These are phyloP conservation scores for Zosterops lateralis DNA, from an alignment of 2,113 vertebrate species.

Conservation along the genomic window DNA sequence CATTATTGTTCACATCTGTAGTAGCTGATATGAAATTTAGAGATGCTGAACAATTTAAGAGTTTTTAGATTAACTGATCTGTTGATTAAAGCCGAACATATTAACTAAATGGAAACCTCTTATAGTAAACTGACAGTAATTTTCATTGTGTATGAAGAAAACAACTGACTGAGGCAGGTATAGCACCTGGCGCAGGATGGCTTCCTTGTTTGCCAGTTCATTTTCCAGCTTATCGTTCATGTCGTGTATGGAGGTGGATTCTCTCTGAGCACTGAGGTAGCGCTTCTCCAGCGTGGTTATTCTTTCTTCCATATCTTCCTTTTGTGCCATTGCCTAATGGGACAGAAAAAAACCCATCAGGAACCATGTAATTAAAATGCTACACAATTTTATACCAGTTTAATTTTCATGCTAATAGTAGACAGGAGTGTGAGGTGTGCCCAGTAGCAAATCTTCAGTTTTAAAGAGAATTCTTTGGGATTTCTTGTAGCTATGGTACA, in stretches of 20 bases:
- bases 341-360: background rate
- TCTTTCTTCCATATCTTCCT: constrained; percentile 99
- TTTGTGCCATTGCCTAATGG: constrained; percentile 94
- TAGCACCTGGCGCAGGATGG: constrained; percentile 92
- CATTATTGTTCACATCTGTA: background rate
- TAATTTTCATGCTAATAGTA: background rate
- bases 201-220: constrained; percentile 96
- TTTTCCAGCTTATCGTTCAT: constrained; percentile 99
- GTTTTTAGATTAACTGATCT: background rate
- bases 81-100: background rate
- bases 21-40: background rate
- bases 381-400: background rate
- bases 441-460: background rate
- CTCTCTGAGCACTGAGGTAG: constrained; percentile 96
- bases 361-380: background rate
- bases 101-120: background rate
- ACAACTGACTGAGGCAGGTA: background rate
- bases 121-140: background rate
- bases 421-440: background rate
- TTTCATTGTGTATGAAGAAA: background rate
- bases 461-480: background rate
- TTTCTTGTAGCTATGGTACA: background rate
- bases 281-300: constrained; percentile 97
- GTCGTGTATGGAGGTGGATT: constrained; percentile 97
- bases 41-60: background rate